Evolutionary conservation across 2,113 vertebrate species (phyloP).

Genomic region (Thalassarche chlororhynchos): DNA sequence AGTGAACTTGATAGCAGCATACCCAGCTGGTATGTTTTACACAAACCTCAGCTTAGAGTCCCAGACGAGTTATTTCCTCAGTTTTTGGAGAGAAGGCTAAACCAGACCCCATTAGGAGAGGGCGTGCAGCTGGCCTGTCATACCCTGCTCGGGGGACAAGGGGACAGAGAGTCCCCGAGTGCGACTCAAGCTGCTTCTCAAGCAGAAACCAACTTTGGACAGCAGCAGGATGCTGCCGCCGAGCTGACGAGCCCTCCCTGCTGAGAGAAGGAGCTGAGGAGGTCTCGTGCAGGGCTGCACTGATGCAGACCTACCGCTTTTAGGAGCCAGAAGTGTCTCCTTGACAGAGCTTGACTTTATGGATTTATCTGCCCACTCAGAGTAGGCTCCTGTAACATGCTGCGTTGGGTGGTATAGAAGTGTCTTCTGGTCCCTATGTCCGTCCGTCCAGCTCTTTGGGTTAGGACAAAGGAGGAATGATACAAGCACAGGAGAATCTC

Average conservation of each 20-base stretch:
- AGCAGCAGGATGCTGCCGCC: not conserved
- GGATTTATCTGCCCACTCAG: not conserved
- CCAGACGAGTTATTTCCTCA: not conserved
- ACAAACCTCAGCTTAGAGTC: not conserved
- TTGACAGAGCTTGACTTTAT: rapidly evolving
- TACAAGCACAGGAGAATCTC: not conserved
- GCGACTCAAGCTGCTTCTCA: not conserved
- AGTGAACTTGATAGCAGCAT: conserved; percentile 2
- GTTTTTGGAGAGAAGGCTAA: not conserved
- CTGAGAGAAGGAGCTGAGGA: not conserved
- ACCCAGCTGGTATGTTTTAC: not conserved
- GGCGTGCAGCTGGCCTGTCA: not conserved
- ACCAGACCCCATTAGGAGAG: not conserved
- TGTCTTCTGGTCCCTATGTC: not conserved
- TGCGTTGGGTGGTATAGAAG: rapidly evolving
- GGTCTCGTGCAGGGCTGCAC: not conserved
- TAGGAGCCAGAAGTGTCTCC: not conserved
- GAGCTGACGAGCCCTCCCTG: not conserved
- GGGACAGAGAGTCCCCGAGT: not conserved
- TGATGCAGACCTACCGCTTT: not conserved
- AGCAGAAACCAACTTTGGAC: not conserved
- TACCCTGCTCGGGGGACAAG: not conserved
- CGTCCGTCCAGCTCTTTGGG: not conserved
- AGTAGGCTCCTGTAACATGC: not conserved
- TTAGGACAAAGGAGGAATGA: not conserved